Base-by-base conservation (phyloP, 2,113 vertebrate genomes). In the Columba janthina region DNA sequence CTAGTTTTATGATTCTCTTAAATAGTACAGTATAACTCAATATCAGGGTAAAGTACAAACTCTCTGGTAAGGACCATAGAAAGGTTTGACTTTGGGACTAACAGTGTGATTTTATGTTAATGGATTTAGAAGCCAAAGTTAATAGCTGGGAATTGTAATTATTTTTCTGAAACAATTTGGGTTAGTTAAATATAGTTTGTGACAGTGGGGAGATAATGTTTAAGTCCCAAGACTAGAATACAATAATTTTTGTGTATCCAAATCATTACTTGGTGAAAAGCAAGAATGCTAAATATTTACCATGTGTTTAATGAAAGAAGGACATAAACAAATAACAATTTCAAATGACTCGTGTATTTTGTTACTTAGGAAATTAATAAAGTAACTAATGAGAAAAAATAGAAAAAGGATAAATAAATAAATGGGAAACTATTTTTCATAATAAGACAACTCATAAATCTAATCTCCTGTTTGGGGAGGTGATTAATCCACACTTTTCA, bases 221-320 rank as follows among this genome's bases (percentile, higher is more conserved):
- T 58, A 89, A 91, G 53, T 91, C 54, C 29, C 89, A 73, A 73
- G 78, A 58, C 58, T 32, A 51, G 38, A 89, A 82, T 38, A 42
- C 28, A 91, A 6, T 62, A 82, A 82, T 58, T 91, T 74, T 82
- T 95, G 54, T 95, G 84, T 91, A 93, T 73, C 53, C 25, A 96
- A 93, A 93, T 58, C 15, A 93, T 95, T 91, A 94, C 57, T 74
- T 85, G 15, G 13, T 54, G 62, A 89, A 90, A 92, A 94, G 17
- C 25, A 95, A 85, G 58, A 92, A 61, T 15, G 15, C 69, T 73
- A 93, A 95, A 89, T 66, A 94, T 95, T 95, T 95, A 70, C n/a
- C 12, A 65, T 88, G 82, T 94, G 61, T 79, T 87, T 88, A 85
- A 82, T 58, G 10, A 10, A 81, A 93, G 79, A 91, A 92, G 18